Percentiles rank a stretch among this genome's conserved stretches.
phyloP scores from a whole-genome alignment of 2,888 invertebrate species.

The Drosophila infuscata region DNA sequence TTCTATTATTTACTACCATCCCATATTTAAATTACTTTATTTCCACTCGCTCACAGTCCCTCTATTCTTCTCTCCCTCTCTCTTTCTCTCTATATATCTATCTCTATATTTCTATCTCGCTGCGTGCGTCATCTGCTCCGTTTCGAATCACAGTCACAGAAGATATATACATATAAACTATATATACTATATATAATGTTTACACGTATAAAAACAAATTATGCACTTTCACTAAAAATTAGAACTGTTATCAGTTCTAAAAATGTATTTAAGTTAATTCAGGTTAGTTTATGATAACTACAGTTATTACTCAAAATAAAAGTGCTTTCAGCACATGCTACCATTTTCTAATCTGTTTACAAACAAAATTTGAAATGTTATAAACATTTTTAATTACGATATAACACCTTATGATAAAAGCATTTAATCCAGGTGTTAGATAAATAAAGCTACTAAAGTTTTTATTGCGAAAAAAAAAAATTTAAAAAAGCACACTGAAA shows the following conservation, averaged over 20 bases:
- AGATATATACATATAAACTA: conserved; percentile 45
- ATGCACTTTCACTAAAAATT: no score
- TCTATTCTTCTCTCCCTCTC: background rate
- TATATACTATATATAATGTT: background rate
- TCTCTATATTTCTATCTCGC: conserved; percentile 1
- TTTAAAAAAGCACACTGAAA: background rate
- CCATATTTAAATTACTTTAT: conserved; percentile 77
- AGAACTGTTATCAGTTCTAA: background rate
- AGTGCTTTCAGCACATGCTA: background rate
- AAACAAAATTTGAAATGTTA: background rate
- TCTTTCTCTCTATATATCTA: background rate
- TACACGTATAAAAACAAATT: background rate
- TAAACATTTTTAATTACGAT: background rate
- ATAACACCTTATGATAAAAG: background rate
- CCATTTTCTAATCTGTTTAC: background rate
- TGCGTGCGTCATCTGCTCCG: conserved; percentile 55
- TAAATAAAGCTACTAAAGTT: background rate
- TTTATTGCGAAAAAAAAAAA: background rate
- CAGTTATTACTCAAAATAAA: background rate
- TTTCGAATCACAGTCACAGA: conserved; percentile 27
- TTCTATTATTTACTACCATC: conserved; percentile 47
- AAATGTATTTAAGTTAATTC: background rate
- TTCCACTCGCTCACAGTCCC: conserved; percentile 58
- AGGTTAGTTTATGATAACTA: background rate
- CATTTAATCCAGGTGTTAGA: background rate